A percentile compares a stretch with the other conserved stretches of the same genome.
phyloP scores from a whole-genome alignment of 1,140 invertebrate genomes.

The Propsilocerus akamusi region DNA sequence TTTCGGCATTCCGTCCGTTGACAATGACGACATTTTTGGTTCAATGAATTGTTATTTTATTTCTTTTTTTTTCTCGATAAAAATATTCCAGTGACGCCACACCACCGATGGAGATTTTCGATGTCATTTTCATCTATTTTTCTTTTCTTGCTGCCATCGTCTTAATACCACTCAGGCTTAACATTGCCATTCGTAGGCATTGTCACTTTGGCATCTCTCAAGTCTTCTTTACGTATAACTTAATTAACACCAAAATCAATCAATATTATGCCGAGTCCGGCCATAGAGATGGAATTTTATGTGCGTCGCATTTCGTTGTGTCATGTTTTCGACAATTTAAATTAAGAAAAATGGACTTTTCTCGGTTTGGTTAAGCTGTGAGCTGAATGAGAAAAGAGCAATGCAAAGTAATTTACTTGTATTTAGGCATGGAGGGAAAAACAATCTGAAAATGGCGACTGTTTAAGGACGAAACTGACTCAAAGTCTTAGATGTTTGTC shows the following conservation, averaged over 20 bases:
- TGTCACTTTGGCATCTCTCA: background rate
- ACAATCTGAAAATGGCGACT: too few relatives aligned
- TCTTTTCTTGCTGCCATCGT: background rate
- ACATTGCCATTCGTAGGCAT: background rate
- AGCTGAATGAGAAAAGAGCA: background rate
- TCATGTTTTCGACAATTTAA: conserved; percentile 3
- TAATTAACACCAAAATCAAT: background rate
- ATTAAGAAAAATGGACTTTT: conserved; percentile 3
- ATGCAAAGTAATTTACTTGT: conserved; percentile 1
- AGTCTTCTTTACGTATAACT: too few relatives aligned
- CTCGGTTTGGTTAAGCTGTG: background rate
- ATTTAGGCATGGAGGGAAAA: background rate
- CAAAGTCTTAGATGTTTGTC: too few relatives aligned
- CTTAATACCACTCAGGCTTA: background rate
- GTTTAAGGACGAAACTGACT: too few relatives aligned
- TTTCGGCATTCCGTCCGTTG: background rate
- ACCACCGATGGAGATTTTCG: conserved; percentile 1
- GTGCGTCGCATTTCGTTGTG: too few relatives aligned
- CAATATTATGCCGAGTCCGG: background rate
- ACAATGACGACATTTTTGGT: background rate
- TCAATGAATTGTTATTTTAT: conserved; percentile 2
- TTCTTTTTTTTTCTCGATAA: too few relatives aligned
- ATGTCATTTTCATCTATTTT: background rate
- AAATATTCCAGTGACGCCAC: too few relatives aligned
- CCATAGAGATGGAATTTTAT: background rate